phyloP scores from a whole-genome alignment of 2,888 invertebrate species.

The Erynnis tages region DNA sequence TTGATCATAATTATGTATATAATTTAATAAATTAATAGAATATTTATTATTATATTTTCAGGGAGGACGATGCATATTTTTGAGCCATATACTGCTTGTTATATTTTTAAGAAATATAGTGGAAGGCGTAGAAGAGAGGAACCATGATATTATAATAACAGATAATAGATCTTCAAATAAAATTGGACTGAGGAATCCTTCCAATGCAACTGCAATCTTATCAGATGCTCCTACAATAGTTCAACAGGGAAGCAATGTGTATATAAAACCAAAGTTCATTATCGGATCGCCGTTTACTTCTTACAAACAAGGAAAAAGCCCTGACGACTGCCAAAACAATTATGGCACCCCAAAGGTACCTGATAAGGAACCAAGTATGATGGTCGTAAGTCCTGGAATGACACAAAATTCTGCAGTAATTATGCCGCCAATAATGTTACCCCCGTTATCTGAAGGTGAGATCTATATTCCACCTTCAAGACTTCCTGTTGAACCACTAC shows the following conservation, averaged over 20 bases:
- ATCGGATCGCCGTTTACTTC: conserved; percentile 32
- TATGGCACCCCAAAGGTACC: background rate
- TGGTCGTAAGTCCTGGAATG: background rate
- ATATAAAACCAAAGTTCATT: conserved; percentile 42
- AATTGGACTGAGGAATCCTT: conserved; percentile 4
- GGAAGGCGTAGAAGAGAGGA: conserved; percentile 2
- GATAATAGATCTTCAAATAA: background rate
- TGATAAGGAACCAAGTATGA: background rate
- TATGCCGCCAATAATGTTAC: background rate
- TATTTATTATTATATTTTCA: background rate
- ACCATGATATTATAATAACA: background rate
- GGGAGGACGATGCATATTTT: background rate
- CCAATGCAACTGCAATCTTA: background rate
- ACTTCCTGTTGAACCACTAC: background rate
- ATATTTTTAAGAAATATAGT: background rate
- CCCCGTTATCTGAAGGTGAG: background rate
- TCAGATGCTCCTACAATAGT: conserved; percentile 20
- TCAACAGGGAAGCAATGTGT: conserved; percentile 49
- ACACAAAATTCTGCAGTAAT: background rate
- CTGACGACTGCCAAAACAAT: background rate
- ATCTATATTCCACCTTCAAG: background rate
- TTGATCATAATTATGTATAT: background rate
- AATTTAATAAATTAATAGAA: background rate
- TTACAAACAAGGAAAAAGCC: conserved; percentile 25
- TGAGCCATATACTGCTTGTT: background rate